Evolutionary conservation across 2,888 invertebrate genomes (phyloP), one percentile per base, ranked within the genome.

Genomic region (Agriopis leucophaearia): DNA sequence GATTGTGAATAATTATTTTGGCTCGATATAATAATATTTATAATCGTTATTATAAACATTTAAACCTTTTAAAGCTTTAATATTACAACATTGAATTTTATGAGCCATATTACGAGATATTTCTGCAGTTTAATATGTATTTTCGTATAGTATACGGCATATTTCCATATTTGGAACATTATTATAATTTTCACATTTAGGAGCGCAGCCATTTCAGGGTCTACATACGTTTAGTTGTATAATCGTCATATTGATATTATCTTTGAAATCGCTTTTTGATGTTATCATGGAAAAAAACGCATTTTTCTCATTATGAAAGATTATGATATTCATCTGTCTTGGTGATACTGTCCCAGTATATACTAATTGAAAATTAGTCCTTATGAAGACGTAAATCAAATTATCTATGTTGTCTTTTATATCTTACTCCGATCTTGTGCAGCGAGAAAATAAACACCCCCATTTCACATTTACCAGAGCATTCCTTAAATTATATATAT

Each of bases 181-280:
- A 82, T 78, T 81, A 82, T 83, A 83, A 83, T 84, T 81, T 84
- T 79, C 83, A 64, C 80, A 78, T 83, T 83, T 72, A 71, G 72
- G 60, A 54, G 73, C 77, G 73, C 70, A 70, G 71, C 66, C 65
- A 62, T 71, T 74, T 69, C 70, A 67, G 69, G 42, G 52, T 62
- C 64, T 68, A 61, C 55, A 66, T 61, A 65, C 56, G 61, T 61
- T 63, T 67, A 56, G 55, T 27, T 8, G 48, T 69, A 69, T 71
- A 58, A 65, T 66, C 40, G 47, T 18, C 56, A 42, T 73, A 69
- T 69, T 69, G 69, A 72, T 75, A 66, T 64, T 66, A 72, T 69
- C 67, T 67, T 60, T 65, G 55, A 60, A 69, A 50, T 48, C 13
- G 47, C 15, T 36, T 40, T 35, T 36, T 58, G 9, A 16, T 40